Evolutionary conservation across 64 coral and sea anemone species (phyloP), one percentile per base, ranked within the genome.

Genomic region (Stylophora pistillata): DNA sequence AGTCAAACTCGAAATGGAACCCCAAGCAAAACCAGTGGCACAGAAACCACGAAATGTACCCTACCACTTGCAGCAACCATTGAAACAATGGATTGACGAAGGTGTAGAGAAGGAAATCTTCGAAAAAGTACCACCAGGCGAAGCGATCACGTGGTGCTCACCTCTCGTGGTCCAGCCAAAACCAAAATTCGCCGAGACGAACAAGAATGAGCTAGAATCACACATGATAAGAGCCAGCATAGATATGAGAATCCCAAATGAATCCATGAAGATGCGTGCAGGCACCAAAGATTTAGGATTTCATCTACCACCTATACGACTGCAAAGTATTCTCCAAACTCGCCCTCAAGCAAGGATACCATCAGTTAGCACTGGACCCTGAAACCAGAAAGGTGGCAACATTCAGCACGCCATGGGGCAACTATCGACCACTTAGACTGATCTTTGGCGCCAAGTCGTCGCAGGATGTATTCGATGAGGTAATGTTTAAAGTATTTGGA

Each of bases 81-180:
- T 92, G 0, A 23, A 92, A 12, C 31, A 93, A 21, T 16, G 85
- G 33, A 87, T 93, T 11, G 53, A 93, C 21, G 91, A 93, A 82
- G 87, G 87, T 20, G 66, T 88, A 6, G 63, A 93, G 13, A 86
- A 92, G 11, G 74, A 93, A 41, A 87, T 79, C 70, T 78, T 92
- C 15, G 90, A 92, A 34, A 70, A 86, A 57, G 90, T 86, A 2
- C 82, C 90, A 60, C 64, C 79, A 57, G 84, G 88, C 62, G 85
- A 87, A 72, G 60, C 91, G 9, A 92, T 86, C 61, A 86, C 58
- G 31, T 92, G 91, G 91, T 92, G 91, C 26, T 93, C 91, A 80
- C 91, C 4, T 2, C 41, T 93, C 6, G 86, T 88, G 9, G 91
- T 88, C 18, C 91, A 93, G 75, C 91, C 77, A 25, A 93, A 93